Evolutionary conservation across 2,113 vertebrate species (phyloP).

Genomic region (Phaethon lepturus): DNA sequence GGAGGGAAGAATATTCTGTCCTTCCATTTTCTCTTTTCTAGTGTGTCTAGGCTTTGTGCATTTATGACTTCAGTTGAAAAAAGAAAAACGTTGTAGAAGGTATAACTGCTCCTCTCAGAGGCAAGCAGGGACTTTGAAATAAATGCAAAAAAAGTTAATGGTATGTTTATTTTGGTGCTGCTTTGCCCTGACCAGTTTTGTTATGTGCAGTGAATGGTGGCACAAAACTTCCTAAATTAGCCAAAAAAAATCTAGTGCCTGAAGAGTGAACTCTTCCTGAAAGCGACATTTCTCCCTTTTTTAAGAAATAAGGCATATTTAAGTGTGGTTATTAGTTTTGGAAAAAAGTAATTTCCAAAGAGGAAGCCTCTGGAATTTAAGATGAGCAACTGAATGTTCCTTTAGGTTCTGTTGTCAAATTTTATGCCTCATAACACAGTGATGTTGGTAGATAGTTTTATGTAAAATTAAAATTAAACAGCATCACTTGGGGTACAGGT

Average conservation of each 20-base stretch:
- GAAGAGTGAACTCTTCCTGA: not conserved
- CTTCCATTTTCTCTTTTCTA: not conserved
- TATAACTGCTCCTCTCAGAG: not conserved
- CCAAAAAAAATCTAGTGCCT: not conserved
- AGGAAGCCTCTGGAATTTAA: not conserved
- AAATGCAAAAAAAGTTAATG: not conserved
- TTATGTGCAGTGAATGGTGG: rapidly evolving
- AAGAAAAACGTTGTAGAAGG: not conserved
- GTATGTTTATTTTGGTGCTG: not conserved
- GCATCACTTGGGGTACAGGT: not conserved
- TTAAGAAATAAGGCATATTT: not conserved
- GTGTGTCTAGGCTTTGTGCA: not conserved
- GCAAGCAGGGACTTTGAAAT: not conserved
- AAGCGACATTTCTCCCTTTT: not conserved
- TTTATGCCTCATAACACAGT: not conserved
- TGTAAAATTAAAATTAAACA: not conserved
- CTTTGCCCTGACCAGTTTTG: not conserved
- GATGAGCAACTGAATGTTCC: not conserved
- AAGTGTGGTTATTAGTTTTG: not conserved
- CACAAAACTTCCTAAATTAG: not conserved
- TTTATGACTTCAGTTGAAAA: not conserved
- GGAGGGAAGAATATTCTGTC: not conserved
- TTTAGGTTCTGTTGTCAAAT: not conserved
- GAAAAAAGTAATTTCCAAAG: not conserved
- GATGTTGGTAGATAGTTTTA: not conserved